Conservation (phyloP, 2,113 vertebrate species). For the Myotis brandtii region DNA sequence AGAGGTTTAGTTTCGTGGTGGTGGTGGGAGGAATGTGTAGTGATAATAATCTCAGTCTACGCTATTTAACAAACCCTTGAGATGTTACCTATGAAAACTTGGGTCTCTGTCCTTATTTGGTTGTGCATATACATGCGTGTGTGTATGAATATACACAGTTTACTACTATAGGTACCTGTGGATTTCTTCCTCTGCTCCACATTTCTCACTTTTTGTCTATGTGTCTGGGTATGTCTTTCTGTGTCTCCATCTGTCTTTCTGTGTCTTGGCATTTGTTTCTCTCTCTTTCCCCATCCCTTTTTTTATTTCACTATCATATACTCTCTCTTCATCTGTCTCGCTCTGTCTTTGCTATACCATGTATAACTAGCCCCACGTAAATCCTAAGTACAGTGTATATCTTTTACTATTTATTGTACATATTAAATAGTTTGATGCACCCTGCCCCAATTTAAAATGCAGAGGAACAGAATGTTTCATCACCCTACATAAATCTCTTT, state of each 20-base stretch:
- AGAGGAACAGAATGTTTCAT: conserved; percentile 33
- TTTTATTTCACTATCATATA: neutral
- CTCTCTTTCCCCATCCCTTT: neutral
- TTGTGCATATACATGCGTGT: neutral
- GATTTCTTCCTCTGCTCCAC: neutral
- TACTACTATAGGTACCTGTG: no score
- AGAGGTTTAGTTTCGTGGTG: neutral
- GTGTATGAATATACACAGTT: no score
- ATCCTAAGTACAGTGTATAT: neutral
- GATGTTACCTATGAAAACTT: neutral
- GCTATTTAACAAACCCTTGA: neutral
- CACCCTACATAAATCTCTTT: neutral
- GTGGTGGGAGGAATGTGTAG: no score
- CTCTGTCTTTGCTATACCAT: neutral
- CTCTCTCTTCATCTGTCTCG: neutral
- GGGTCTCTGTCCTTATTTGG: neutral
- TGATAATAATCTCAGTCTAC: neutral
- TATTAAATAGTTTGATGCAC: conserved; percentile 9
- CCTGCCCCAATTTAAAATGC: conserved; percentile 63
- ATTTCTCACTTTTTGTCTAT: neutral
- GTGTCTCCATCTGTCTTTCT: neutral
- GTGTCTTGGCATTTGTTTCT: neutral
- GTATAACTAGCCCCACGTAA: neutral
- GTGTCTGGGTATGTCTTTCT: neutral
- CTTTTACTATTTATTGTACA: conserved; percentile 7